Conservation (phyloP, 2,888 invertebrate genomes). For the Drosophila rubida region DNA sequence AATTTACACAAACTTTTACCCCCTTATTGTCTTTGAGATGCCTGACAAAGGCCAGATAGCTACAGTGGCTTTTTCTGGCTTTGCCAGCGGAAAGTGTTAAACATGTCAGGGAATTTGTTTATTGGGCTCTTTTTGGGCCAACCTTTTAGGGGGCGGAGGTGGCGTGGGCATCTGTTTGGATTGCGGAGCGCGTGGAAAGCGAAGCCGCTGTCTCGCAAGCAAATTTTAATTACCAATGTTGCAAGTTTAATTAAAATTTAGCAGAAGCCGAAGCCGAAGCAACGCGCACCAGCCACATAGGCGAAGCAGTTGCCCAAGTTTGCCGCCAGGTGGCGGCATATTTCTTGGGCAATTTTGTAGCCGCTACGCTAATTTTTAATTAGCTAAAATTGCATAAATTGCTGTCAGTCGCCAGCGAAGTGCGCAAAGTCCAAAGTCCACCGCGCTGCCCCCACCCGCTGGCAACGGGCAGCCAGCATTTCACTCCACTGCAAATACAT, state of each 20-base stretch:
- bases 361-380: slow-evolving; percentile 74
- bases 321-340: slow-evolving; percentile 57
- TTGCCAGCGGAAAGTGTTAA: slow-evolving; percentile 80
- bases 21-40: slow-evolving; percentile 45
- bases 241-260: slow-evolving; percentile 78
- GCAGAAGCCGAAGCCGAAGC: slow-evolving; percentile 30
- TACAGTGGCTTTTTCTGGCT: slow-evolving; percentile 58
- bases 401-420: slow-evolving; percentile 21
- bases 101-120: slow-evolving; percentile 82
- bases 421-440: background rate
- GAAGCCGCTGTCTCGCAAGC: slow-evolving; percentile 36
- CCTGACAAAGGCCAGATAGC: slow-evolving; percentile 74
- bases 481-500: slow-evolving; percentile 38
- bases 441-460: background rate
- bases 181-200: slow-evolving; percentile 13
- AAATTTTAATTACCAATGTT: slow-evolving; percentile 73
- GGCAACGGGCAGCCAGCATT: background rate
- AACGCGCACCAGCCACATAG: background rate
- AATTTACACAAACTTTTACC: slow-evolving; percentile 76
- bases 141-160: slow-evolving; percentile 7
- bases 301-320: slow-evolving; percentile 20
- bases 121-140: slow-evolving; percentile 64
- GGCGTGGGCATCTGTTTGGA: slow-evolving; percentile 63
- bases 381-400: slow-evolving; percentile 77
- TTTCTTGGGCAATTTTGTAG: slow-evolving; percentile 54